Conservation (phyloP, 2,797 vertebrate species). For the Poecilia gillii region DNA sequence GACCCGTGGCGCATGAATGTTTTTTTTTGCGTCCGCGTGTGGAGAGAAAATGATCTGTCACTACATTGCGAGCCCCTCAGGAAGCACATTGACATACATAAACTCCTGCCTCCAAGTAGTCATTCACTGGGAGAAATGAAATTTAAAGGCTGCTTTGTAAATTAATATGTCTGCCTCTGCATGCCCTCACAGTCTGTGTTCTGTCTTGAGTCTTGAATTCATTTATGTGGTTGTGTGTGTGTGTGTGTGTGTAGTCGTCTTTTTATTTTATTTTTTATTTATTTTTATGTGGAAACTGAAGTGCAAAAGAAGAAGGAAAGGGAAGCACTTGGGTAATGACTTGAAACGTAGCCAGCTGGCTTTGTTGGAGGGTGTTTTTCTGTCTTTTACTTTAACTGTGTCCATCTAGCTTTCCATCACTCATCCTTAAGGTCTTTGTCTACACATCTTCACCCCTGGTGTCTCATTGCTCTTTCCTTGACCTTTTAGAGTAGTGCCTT, state of each 20-base stretch:
- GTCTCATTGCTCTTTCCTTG: conserved; percentile 15
- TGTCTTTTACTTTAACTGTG: conserved; percentile 45
- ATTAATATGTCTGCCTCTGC: conserved; percentile 39
- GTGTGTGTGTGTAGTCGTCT: conserved; percentile 17
- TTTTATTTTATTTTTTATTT: conserved; percentile 22
- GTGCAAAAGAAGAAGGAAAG: conserved; percentile 54
- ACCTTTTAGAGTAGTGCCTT: conserved; percentile 54
- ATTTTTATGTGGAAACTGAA: conserved; percentile 42
- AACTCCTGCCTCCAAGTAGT: conserved; percentile 32
- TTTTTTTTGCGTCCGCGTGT: background rate
- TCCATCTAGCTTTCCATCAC: conserved; percentile 19
- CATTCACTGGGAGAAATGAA: conserved; percentile 47
- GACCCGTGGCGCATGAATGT: conserved; percentile 22
- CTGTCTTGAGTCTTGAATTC: conserved; percentile 31
- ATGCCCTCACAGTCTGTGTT: conserved; percentile 23
- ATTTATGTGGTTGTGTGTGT: conserved; percentile 7
- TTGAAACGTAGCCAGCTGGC: conserved; percentile 69
- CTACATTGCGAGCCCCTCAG: conserved; percentile 17
- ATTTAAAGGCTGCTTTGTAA: conserved; percentile 55
- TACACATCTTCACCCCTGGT: background rate
- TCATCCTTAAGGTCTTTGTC: background rate
- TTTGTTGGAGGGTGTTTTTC: conserved; percentile 32
- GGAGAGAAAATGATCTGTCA: conserved; percentile 27
- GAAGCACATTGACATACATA: conserved; percentile 32
- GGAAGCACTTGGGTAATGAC: conserved; percentile 72